Evolutionary conservation across 2,113 vertebrate species (phyloP), one percentile per base, ranked within the genome.

Genomic region (Cavia aperea): DNA sequence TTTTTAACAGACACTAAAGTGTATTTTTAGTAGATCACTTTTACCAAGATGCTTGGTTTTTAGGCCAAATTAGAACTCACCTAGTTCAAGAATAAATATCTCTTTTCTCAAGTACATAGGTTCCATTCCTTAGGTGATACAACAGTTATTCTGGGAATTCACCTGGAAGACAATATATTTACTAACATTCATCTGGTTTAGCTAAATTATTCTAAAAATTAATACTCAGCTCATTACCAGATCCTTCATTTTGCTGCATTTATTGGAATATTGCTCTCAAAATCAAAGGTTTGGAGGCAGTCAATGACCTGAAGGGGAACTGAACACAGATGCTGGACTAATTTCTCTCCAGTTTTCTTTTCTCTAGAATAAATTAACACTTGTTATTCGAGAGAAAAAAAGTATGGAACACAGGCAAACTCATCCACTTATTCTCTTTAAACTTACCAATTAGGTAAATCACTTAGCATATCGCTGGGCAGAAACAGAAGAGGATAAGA

Each of bases 261-360:
- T 70, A 51, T 39, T 65, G 33, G 6, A 66, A n/a, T n/a, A 16
- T 77, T 39, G 7, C 65, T n/a, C 3, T 68, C 39, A 19, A 4
- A 4, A 24, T 2, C 16, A 39, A 23, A 81, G 14, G 5, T 18
- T 78, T 65, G 56, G 15, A 89, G 7, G 1, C 18, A 84, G 56
- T 23, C 11, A 72, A 4, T 54, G 63, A 77, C 31, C 39, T 36
- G 23, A 77, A 56, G 39, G 31, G 18, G 78, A 56, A 91, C n/a
- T 58, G 24, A 33, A 84, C 72, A 54, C 31, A 46, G 19, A 13
- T 36, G 29, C 56, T 21, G n/a, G n/a, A 3, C 7, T 51, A 18
- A 39, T 62, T 95, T 85, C 36, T 56, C 36, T 88, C 24, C 14
- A 58, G 26, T 63, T 81, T 93, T 60, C 29, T 75, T 65, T 78